phyloP scores from a whole-genome alignment of 2,113 vertebrate genomes.

The Zingel zingel region DNA sequence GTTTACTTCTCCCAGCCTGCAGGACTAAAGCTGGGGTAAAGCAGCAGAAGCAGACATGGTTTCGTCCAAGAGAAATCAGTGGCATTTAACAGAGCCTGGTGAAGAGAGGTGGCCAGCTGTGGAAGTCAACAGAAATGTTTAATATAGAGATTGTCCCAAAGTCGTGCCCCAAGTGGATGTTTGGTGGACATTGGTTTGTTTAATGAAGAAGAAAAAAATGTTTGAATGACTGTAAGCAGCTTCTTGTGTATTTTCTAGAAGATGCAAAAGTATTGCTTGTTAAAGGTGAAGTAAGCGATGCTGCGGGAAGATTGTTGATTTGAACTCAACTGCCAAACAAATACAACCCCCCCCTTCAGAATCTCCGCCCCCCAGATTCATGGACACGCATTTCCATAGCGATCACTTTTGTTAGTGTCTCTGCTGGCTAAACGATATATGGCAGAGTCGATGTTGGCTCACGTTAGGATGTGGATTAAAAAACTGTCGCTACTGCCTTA shows the following conservation, averaged over 20 bases:
- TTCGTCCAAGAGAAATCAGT: slow-evolving; percentile 60
- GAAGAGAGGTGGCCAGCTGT: slow-evolving; percentile 15
- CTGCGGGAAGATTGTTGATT: too few relatives aligned
- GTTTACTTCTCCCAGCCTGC: neutral
- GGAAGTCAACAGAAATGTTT: slow-evolving; percentile 21
- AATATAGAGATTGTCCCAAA: slow-evolving; percentile 1
- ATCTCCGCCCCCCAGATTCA: too few relatives aligned
- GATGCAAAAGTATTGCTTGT: neutral
- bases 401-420: too few relatives aligned
- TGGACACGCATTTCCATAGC: too few relatives aligned
- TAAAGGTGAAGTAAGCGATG: too few relatives aligned
- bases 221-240: neutral
- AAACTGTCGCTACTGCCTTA: too few relatives aligned
- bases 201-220: neutral
- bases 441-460: too few relatives aligned
- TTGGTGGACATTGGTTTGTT: neutral
- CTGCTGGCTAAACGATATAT: too few relatives aligned
- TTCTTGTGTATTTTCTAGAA: neutral
- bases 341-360: too few relatives aligned
- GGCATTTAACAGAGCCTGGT: slow-evolving; percentile 54
- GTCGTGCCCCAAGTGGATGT: neutral
- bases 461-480: too few relatives aligned
- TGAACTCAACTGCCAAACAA: too few relatives aligned
- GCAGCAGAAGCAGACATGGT: slow-evolving; percentile 8
- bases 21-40: neutral